Base-by-base conservation (phyloP, 2,113 vertebrate genomes). In the Motacilla alba region DNA sequence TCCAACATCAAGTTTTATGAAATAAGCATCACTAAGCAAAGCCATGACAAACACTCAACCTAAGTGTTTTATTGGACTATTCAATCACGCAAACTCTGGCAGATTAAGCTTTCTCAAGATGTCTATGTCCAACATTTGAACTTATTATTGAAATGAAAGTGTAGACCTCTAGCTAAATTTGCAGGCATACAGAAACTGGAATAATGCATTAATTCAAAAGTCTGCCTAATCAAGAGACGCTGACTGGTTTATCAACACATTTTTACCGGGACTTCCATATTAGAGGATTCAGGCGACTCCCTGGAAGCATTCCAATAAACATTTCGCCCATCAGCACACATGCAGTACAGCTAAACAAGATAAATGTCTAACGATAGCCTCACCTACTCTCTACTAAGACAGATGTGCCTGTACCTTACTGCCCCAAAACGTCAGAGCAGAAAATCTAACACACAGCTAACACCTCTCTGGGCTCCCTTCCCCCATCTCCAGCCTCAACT, bases 1-100 rank as follows among this genome's bases (percentile, higher is more conserved):
- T 64, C n/a, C 59, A 68, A 27, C 30, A 66, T 14, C 31, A 58
- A 44, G 27, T 63, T 90, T 49, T 86, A 80, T 7, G 49, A 79
- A 91, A 93, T 23, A n/a, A 23, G 26, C 59, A 76, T 55, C 70
- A 83, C 10, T 59, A 88, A 62, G 55, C 70, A 87, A 67, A 95
- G 19, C 17, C 27, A 15, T 19, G 22, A 63, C 46, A 83, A 10
- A 19, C 33, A 19, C 35, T 60, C 41, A 59, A 68, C 35, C 39
- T 41, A 28, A 30, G 72, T 3, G 21, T 43, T 96, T 87, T 41
- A 59, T 0, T 60, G 37, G 15, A 87, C 31, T 64, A 23, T 13
- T 67, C 19, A 26, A 27, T 47, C 69, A 41, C 16, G 43, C 19
- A 53, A n/a, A 43, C 30, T 69, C 41, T 26, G 33, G 75, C 5